Conservation (phyloP, 2,797 vertebrate genomes). For the Clarias laeviceps region DNA sequence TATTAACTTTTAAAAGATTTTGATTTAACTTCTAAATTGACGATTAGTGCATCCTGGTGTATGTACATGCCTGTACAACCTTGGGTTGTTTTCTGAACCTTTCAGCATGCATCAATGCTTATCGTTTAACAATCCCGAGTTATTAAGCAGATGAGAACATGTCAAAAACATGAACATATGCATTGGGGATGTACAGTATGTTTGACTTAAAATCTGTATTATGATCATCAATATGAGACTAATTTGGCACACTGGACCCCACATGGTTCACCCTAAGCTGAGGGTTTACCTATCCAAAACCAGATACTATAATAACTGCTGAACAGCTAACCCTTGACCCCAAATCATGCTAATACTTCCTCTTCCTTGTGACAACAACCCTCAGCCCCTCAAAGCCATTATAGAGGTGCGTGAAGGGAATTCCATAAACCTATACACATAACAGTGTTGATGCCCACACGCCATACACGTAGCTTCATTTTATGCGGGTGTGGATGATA, state of each 20-base stretch:
- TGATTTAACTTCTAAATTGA: neutral
- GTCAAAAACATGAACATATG: neutral
- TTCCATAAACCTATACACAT: slow-evolving; percentile 28
- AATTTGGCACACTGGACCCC: slow-evolving; percentile 30
- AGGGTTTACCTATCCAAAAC: slow-evolving; percentile 49
- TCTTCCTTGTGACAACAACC: slow-evolving; percentile 46
- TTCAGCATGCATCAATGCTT: neutral
- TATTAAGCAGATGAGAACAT: neutral
- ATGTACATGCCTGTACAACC: neutral
- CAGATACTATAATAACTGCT: slow-evolving; percentile 53
- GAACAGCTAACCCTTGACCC: slow-evolving; percentile 55
- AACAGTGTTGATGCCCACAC: slow-evolving; percentile 13
- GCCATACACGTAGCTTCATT: neutral
- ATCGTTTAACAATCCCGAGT: neutral
- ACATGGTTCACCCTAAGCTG: slow-evolving; percentile 48
- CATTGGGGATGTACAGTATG: neutral
- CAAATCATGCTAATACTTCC: slow-evolving; percentile 58
- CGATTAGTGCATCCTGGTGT: neutral
- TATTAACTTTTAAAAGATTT: neutral
- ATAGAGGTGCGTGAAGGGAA: slow-evolving; percentile 25
- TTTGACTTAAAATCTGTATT: neutral
- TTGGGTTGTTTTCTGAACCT: neutral
- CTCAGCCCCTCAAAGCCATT: slow-evolving; percentile 29
- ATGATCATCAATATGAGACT: neutral
- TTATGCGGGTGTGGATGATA: slow-evolving; percentile 33